Evolutionary conservation across 2,888 invertebrate species (phyloP).

Genomic region (Catonia carolina): DNA sequence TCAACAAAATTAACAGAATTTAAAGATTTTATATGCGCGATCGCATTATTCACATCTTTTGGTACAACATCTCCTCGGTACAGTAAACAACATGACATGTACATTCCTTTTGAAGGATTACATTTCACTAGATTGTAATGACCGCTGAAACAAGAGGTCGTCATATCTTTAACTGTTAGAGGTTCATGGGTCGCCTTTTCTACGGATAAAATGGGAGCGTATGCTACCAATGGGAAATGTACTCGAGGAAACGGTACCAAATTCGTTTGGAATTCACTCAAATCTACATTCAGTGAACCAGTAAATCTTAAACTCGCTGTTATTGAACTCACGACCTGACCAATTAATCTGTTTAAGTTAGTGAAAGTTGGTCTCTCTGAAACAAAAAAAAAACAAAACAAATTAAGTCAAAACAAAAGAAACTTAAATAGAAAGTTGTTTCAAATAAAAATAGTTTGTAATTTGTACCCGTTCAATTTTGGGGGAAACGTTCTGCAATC

Average conservation of each 20-base stretch:
- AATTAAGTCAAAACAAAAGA: too few species aligned
- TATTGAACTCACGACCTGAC: constrained; percentile 1
- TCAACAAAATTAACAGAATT: not conserved
- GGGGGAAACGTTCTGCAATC: too few species aligned
- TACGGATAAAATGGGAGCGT: not conserved
- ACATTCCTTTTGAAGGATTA: not conserved
- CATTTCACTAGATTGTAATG: not conserved
- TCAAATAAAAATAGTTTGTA: too few species aligned
- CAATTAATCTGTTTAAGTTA: not conserved
- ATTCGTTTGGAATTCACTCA: not conserved
- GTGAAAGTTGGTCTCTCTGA: not conserved
- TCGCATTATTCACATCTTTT: not conserved
- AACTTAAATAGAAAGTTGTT: too few species aligned
- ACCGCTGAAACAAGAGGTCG: not conserved
- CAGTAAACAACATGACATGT: not conserved
- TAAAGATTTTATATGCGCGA: not conserved
- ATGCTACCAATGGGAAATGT: not conserved
- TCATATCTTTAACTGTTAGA: not conserved
- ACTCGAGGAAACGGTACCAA: not conserved
- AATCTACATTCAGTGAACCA: not conserved
- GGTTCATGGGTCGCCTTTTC: not conserved
- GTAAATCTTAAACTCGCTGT: not conserved
- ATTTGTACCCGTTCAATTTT: too few species aligned
- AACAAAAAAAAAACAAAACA: not conserved
- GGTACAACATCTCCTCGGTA: not conserved